Evolutionary conservation across 2,888 invertebrate species (phyloP).

Genomic region (Gisinianus flammeolus): DNA sequence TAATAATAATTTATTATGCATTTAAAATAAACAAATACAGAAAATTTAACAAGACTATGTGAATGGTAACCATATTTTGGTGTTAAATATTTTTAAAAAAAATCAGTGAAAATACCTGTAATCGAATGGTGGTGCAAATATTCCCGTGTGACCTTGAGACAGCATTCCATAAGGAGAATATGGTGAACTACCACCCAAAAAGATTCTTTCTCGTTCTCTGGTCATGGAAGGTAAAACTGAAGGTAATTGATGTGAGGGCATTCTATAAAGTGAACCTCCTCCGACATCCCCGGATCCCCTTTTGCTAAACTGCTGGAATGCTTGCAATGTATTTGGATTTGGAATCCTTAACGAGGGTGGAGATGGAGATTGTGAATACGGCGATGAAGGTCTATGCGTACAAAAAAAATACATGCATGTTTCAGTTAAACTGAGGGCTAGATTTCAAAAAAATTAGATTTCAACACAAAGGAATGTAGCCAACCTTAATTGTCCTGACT

Average conservation of each 20-base stretch:
- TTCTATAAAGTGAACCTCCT: slow-evolving; percentile 25
- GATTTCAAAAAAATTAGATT: background rate
- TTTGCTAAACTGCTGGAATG: slow-evolving; percentile 56
- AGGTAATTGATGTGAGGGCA: slow-evolving; percentile 35
- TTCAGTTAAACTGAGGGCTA: background rate
- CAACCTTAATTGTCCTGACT: slow-evolving; percentile 49
- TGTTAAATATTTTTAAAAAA: no score
- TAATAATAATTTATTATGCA: slow-evolving; percentile 4
- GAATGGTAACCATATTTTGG: no score
- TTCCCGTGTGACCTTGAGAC: slow-evolving; percentile 49
- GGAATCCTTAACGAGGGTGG: slow-evolving; percentile 55
- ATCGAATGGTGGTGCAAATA: slow-evolving; percentile 51
- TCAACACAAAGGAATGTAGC: background rate
- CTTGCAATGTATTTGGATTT: slow-evolving; percentile 53
- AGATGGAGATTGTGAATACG: slow-evolving; percentile 16
- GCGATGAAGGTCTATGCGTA: slow-evolving; percentile 12
- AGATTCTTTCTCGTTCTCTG: slow-evolving; percentile 48
- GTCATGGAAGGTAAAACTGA: slow-evolving; percentile 41
- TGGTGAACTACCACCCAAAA: slow-evolving; percentile 46
- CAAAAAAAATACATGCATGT: background rate
- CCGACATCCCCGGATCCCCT: slow-evolving; percentile 41
- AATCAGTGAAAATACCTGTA: slow-evolving; percentile 50
- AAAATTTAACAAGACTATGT: background rate
- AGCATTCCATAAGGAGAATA: slow-evolving; percentile 51
- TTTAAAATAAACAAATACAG: slow-evolving; percentile 13